phyloP scores from a whole-genome alignment of 1,140 invertebrate species.

The Drosophila navojoa region DNA sequence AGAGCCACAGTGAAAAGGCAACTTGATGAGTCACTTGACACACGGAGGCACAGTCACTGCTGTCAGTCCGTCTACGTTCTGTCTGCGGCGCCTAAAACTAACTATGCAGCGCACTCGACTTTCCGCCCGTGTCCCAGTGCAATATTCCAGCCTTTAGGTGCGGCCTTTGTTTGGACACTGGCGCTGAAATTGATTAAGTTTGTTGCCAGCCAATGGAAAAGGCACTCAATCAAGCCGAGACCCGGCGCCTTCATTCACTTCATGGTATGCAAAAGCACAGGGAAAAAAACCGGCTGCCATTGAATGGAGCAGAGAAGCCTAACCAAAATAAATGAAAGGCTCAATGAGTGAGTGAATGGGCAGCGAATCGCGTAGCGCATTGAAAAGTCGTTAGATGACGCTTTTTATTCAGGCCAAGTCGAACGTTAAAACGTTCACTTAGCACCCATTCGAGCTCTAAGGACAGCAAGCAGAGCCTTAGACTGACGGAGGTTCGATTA shows the following conservation, averaged over 20 bases:
- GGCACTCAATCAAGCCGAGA: constrained; percentile 69
- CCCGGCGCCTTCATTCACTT: neutral
- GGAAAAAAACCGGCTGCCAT: constrained; percentile 7
- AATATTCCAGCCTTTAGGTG: constrained; percentile 74
- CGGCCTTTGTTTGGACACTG: constrained; percentile 78
- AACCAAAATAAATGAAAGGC: constrained; percentile 49
- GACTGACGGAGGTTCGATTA: constrained; percentile 12
- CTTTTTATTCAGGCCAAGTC: constrained; percentile 50
- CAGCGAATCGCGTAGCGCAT: constrained; percentile 18
- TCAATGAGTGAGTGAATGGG: constrained; percentile 18
- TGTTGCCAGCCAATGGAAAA: constrained; percentile 75
- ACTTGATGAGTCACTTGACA: constrained; percentile 48
- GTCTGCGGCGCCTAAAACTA: constrained; percentile 39
- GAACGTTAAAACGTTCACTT: constrained; percentile 77
- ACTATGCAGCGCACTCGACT: constrained; percentile 27
- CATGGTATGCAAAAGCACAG: neutral
- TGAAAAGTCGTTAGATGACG: constrained; percentile 1
- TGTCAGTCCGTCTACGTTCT: constrained; percentile 28
- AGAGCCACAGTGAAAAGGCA: constrained; percentile 30
- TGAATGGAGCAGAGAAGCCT: constrained; percentile 24
- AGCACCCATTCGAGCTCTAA: constrained; percentile 44
- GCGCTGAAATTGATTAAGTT: constrained; percentile 78
- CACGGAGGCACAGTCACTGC: constrained; percentile 17
- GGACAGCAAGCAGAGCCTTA: constrained; percentile 32
- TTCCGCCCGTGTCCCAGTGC: constrained; percentile 12